These are phyloP conservation scores for Saccostrea echinata DNA, from an alignment of 1,140 invertebrate species.

Conservation along the genomic window DNA sequence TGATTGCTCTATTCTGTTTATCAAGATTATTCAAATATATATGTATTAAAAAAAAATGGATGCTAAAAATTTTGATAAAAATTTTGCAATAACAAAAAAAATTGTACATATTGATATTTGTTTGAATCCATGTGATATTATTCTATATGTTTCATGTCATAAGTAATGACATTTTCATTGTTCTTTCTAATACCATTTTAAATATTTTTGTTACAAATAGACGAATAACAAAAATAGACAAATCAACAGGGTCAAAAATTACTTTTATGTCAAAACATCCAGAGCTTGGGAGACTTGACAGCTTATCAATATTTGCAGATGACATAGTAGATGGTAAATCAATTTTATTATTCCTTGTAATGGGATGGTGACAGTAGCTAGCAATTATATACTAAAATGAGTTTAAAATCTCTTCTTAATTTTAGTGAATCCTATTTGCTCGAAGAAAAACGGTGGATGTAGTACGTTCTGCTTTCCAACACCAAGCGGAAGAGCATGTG, in stretches of 20 bases:
- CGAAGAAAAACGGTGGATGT: not conserved
- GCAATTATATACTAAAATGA: not conserved
- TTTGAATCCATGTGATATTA: not conserved
- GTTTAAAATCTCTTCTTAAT: not conserved
- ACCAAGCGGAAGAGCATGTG: not conserved
- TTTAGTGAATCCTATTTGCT: constrained; percentile 2
- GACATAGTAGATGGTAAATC: not conserved
- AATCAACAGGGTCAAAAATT: not conserved
- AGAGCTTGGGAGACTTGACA: constrained; percentile 9
- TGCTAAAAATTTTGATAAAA: no score
- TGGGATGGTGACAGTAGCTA: not conserved
- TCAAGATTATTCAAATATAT: no score
- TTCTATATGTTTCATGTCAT: not conserved
- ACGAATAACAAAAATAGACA: not conserved
- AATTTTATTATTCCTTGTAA: not conserved
- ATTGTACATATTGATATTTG: not conserved
- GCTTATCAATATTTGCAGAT: not conserved
- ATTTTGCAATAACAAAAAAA: no score
- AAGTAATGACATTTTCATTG: not conserved
- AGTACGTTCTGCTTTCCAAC: constrained; percentile 26
- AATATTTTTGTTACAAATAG: not conserved
- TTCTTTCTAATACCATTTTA: not conserved
- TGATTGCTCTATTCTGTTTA: no score
- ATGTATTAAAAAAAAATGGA: no score
- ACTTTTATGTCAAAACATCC: constrained; percentile 7